Conservation (phyloP, 2,113 vertebrate genomes). For the Barnardius zonarius region DNA sequence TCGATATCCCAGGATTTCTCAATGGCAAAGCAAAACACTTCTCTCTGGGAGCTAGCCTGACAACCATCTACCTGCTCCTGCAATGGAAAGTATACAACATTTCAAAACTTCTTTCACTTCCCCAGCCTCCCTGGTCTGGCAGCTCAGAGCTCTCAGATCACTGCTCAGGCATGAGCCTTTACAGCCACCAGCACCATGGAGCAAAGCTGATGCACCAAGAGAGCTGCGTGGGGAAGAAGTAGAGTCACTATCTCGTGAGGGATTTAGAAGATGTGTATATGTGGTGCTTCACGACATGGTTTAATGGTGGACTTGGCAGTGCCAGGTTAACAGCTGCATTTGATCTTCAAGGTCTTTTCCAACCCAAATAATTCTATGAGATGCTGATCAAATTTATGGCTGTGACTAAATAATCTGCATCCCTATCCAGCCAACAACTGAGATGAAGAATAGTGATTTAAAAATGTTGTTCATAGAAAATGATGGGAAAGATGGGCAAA, state of each 20-base stretch:
- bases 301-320: not conserved
- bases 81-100: not conserved
- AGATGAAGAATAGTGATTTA: not conserved
- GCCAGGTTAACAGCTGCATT: not conserved
- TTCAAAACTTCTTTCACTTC: not conserved
- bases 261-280: not conserved
- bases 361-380: not conserved
- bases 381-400: not conserved
- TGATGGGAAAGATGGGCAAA: not conserved
- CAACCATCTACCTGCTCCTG: not conserved
- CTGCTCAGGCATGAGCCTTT: not conserved
- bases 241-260: not conserved
- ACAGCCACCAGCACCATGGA: not conserved
- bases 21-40: not conserved
- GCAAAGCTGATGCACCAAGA: too few species aligned
- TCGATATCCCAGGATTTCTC: not conserved
- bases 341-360: not conserved
- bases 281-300: not conserved
- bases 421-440: not conserved
- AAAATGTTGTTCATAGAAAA: not conserved
- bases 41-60: too few species aligned
- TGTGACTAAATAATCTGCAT: not conserved
- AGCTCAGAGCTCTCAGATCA: not conserved
- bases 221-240: not conserved
- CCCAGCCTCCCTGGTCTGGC: not conserved